A percentile compares a stretch with the other conserved stretches of the same genome.
phyloP scores from a whole-genome alignment of 2,888 invertebrate genomes.

The Tricholauxania praeusta region DNA sequence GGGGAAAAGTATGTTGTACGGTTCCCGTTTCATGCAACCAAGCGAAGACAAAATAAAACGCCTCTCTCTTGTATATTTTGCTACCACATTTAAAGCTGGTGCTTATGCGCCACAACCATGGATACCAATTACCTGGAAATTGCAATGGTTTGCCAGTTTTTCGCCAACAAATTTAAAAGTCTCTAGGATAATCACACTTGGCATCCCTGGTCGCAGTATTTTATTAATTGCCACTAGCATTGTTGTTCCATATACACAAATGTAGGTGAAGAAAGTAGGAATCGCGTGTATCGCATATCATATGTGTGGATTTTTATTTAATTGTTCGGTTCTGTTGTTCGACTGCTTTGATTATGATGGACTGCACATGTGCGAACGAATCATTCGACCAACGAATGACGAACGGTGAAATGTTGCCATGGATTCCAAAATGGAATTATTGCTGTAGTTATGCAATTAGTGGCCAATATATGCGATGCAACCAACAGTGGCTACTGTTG shows the following conservation, averaged over 20 bases:
- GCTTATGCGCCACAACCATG: too few relatives aligned
- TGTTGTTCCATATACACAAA: background rate
- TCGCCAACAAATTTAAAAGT: too few relatives aligned
- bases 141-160: too few relatives aligned
- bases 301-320: background rate
- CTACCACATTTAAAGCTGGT: too few relatives aligned
- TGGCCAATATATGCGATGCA: constrained; percentile 1
- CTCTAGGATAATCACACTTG: too few relatives aligned
- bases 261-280: constrained; percentile 37
- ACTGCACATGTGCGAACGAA: background rate
- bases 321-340: background rate
- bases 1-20: background rate
- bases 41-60: background rate
- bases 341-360: constrained; percentile 9
- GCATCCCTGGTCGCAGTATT: too few relatives aligned
- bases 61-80: too few relatives aligned
- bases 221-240: background rate
- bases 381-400: background rate
- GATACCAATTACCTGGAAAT: too few relatives aligned
- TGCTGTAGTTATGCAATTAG: constrained; percentile 22
- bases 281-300: background rate
- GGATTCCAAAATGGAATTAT: background rate
- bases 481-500: too few relatives aligned
- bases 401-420: constrained; percentile 1
- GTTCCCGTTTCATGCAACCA: constrained; percentile 29